Base-by-base conservation (phyloP, 92 coral and sea anemone genomes). In the Parazoanthus darwini region DNA sequence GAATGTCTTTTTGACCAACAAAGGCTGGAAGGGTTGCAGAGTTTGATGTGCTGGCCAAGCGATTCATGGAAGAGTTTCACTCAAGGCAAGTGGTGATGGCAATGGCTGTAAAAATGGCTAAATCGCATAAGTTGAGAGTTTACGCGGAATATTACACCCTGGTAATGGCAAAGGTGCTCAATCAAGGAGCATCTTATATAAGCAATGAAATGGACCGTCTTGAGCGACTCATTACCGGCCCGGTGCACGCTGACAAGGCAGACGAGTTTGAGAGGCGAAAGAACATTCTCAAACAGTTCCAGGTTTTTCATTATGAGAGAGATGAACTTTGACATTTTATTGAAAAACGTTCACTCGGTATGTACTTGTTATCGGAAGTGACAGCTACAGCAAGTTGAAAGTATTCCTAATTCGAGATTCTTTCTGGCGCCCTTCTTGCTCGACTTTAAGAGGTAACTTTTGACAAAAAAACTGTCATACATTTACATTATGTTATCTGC, bases 11-110 rank as follows among this genome's bases (percentile, higher is more conserved):
- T 82, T 84, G 36, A 84, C 43, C 44, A 29, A 43, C 46, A 35
- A 89, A 97, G 99, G 98, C 98, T 59, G 99, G 99, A 33, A 92
- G 98, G 71, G 78, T 97, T 77, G 92, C 90, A 10, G 97, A 93
- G 88, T 97, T 97, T 81, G 96, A 97, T 84, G 81, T 82, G 8
- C 88, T 97, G 4, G 98, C 98, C 54, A 89, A 46, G 39, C 86
- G 82, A 82, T 97, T 97, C 86, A 95, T 97, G 98, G 86, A 91
- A 63, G 94, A 97, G 90, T 89, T 91, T 89, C 77, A 89, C 85
- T 93, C 86, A 37, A 94, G 99, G 14, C 89, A 82, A 33, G 94
- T 92, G n/a, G 90, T 97, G 25, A 83, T 97, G 10, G 88, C 86
- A 10, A 88, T 87, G 79, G 98, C 96, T 0, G 75, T 82, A 11